phyloP scores from a whole-genome alignment of 2,888 invertebrate species.

The Ellobium chinense region DNA sequence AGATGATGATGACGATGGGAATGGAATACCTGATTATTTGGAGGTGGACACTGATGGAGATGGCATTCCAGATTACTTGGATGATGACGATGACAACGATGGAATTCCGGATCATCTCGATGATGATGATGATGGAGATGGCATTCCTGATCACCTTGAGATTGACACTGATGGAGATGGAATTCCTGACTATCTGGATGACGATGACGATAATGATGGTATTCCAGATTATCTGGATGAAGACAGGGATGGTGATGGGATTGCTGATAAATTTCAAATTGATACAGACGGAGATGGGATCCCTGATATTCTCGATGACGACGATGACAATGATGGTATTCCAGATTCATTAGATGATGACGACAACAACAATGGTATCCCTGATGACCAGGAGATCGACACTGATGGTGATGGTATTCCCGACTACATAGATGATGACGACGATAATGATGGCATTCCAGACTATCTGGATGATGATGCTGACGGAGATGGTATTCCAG shows the following conservation, averaged over 20 bases:
- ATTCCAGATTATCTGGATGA: conserved; percentile 68
- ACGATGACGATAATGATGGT: conserved; percentile 70
- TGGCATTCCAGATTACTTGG: conserved; percentile 71
- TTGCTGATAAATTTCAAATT: conserved; percentile 63
- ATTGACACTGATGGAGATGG: conserved; percentile 67
- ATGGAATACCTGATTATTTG: conserved; percentile 62
- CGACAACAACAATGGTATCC: conserved; percentile 63
- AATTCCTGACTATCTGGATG: conserved; percentile 65
- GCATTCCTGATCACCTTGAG: conserved; percentile 67
- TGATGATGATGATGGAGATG: conserved; percentile 69
- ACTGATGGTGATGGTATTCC: conserved; percentile 76
- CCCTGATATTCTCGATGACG: conserved; percentile 64
- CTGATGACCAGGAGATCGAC: conserved; percentile 63
- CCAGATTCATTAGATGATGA: conserved; percentile 65
- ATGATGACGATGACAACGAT: conserved; percentile 68
- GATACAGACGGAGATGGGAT: conserved; percentile 70
- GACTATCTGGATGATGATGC: conserved; percentile 67
- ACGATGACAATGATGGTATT: conserved; percentile 72
- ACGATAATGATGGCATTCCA: conserved; percentile 72
- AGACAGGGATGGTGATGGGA: conserved; percentile 68
- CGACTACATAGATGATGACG: conserved; percentile 67
- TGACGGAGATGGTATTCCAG: conserved; percentile 72
- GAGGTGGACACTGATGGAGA: conserved; percentile 73
- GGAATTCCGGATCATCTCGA: conserved; percentile 63
- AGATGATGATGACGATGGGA: conserved; percentile 64